phyloP scores from a whole-genome alignment of 1,140 invertebrate species.

The Cecropterus lyciades region DNA sequence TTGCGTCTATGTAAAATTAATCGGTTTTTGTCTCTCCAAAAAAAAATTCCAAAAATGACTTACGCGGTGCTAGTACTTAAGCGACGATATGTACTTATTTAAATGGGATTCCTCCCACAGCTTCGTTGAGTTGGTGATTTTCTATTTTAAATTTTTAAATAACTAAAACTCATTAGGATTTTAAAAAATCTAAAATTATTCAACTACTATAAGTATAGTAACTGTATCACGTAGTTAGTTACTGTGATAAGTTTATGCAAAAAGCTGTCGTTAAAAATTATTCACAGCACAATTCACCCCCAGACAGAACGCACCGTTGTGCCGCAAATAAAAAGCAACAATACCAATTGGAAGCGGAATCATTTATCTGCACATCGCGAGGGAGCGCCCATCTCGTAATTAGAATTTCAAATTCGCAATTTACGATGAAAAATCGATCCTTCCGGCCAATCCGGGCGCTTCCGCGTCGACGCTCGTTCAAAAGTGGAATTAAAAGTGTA shows the following conservation, averaged over 20 bases:
- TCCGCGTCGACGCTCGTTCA: slow-evolving; percentile 50
- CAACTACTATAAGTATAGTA: too few species aligned
- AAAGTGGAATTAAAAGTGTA: slow-evolving; percentile 59
- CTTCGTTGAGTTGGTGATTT: too few species aligned
- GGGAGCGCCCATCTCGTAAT: slow-evolving; percentile 51
- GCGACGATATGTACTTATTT: too few species aligned
- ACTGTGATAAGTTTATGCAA: background rate
- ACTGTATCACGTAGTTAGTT: too few species aligned
- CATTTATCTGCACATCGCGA: slow-evolving; percentile 43
- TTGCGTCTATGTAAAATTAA: too few species aligned
- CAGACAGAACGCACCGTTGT: slow-evolving; percentile 8
- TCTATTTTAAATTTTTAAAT: too few species aligned
- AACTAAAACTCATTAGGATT: too few species aligned
- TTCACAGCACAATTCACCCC: slow-evolving; percentile 12
- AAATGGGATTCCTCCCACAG: too few species aligned
- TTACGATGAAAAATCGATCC: slow-evolving; percentile 66
- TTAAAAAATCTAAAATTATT: too few species aligned
- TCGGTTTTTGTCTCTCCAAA: too few species aligned
- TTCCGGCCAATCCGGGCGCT: slow-evolving; percentile 65
- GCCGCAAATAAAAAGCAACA: slow-evolving; percentile 30
- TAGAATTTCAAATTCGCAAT: slow-evolving; percentile 68
- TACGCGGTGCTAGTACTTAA: too few species aligned
- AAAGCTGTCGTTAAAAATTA: slow-evolving; percentile 12
- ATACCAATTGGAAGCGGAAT: slow-evolving; percentile 40
- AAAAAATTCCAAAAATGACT: too few species aligned